phyloP scores from a whole-genome alignment of 2,113 vertebrate genomes.

The Willisornis vidua region DNA sequence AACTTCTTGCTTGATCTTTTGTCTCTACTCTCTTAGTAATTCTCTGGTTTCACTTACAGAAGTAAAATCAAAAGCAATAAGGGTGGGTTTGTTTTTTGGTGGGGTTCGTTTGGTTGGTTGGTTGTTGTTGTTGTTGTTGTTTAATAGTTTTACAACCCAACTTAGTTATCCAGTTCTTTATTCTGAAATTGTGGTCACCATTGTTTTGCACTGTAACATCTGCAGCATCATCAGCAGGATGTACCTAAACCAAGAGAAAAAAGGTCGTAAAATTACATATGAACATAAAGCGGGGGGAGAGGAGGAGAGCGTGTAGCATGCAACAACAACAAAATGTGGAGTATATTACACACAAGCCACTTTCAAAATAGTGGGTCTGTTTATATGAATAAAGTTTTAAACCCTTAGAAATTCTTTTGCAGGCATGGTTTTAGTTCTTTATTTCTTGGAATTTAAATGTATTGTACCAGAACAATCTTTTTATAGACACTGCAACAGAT shows the following conservation, averaged over 20 bases:
- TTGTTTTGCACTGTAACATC: neutral
- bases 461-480: constrained; percentile 62
- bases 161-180: neutral
- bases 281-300: neutral
- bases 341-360: neutral
- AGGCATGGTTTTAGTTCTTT: constrained; percentile 17
- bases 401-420: neutral
- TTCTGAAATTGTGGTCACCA: neutral
- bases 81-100: neutral
- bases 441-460: constrained; percentile 12
- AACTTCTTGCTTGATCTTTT: neutral
- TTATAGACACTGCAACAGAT: constrained; percentile 64
- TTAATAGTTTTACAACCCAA: neutral
- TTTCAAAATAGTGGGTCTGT: neutral
- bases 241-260: neutral
- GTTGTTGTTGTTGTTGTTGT: neutral
- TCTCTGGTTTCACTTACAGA: neutral
- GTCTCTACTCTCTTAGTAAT: neutral
- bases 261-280: neutral
- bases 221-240: neutral
- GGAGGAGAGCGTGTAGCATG: neutral
- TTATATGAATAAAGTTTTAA: neutral
- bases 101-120: too few relatives aligned
- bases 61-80: neutral
- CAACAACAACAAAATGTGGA: neutral